Base-by-base conservation (phyloP, 2,113 vertebrate species). In the Epinephelus fuscoguttatus region DNA sequence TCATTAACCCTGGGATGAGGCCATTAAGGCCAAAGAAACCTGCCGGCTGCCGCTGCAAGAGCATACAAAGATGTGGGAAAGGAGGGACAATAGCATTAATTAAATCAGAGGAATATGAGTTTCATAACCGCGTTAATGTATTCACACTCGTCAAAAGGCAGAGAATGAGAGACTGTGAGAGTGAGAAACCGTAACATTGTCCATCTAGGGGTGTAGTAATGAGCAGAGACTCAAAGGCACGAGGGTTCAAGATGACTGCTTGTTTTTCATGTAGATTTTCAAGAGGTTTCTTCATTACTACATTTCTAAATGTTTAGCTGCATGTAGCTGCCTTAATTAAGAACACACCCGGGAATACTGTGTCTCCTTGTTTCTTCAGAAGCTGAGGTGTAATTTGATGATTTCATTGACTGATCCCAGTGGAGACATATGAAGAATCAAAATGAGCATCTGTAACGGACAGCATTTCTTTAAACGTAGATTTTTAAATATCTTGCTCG, bases 1-100 rank as follows among this genome's bases (percentile, higher is more conserved):
- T 93, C 90, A 90, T 93, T 92, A 94, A 94, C 90, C 91, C 83
- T 68, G 71, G 57, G 70, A 89, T 45, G 85, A 91, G 87, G 79
- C 90, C 76, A 89, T 92, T 92, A 91, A 81, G 60, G 84, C 84
- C 42, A 72, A 60, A 84, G 76, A 85, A 85, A 88, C 81, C 78
- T 85, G 68, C 25, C 67, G 78, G 75, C 86, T 83, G 87, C 80
- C 75, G 82, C 88, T 63, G 86, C 50, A 77, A 49, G 63, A 84
- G 85, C 80, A 84, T 73, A 76, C 71, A 70, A 80, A 86, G 85
- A 85, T 53, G 83, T 70, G 67, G 81, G 42, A 53, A 57, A 75
- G 80, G 69, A 75, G 52, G 68, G 82, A 82, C 57, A 78, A 82
- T 80, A 60, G 50, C 66, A 55, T 86, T 84, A 80, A 91, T 91